Evolutionary conservation across 1,140 invertebrate genomes (phyloP), one percentile per base, ranked within the genome.

Genomic region (Daktulosphaira vitifoliae): DNA sequence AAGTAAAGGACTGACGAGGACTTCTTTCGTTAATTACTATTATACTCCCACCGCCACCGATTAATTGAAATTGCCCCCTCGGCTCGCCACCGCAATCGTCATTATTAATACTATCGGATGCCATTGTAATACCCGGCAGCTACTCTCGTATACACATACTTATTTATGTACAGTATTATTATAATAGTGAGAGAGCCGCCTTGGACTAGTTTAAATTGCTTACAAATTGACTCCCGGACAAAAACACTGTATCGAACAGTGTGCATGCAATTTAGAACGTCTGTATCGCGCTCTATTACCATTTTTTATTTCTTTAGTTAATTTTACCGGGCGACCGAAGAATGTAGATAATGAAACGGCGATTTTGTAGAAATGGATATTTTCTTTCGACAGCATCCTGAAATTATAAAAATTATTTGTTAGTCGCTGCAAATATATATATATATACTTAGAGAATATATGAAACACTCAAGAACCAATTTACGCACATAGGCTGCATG

Each of bases 1-100:
- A 33, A n/a, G n/a, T 33, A 33, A 33, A 33, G 29, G 5, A 33
- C 29, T 33, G 5, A 33, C n/a, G n/a, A 33, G 18, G 4, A 23
- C 46, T 1, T 3, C 46, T 15, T 56, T n/a, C 25, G 53, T 56
- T 56, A 56, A 56, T 56, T 56, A 56, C 25, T 33, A 33, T 33
- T 11, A 33, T 33, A 5, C 22, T n/a, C 23, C 53, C 18, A 22
- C 38, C 37, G 22, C 38, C 38, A 22, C 38, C 38, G 53, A 44
- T 56, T 39, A 56, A 56, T 56, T 56, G 53, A 56, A 56, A 56
- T 56, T 26, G 37, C 33, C 38, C 52, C 22, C 37, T n/a, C 53
- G 54, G 23, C 39, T 18, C 20, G 39, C 16, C 38, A 26, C 54
- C n/a, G 46, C 46, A 11, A 11, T 33, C 29, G 29, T 33, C 29